Evolutionary conservation across 2,113 vertebrate genomes (phyloP), one percentile per base, ranked within the genome.

Genomic region (Phalacrocorax brasilianus): DNA sequence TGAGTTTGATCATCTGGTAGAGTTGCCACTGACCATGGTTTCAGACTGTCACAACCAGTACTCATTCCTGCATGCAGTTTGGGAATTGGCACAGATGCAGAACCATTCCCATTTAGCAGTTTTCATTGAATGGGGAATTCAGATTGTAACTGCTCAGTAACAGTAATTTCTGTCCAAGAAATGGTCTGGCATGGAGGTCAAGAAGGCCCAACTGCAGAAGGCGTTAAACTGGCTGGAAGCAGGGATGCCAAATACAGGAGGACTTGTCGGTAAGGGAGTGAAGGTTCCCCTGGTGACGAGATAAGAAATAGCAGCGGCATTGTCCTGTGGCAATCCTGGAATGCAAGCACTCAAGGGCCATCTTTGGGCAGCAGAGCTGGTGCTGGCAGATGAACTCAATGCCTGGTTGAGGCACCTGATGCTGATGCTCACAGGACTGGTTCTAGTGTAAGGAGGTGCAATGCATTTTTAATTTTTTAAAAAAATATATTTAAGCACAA

Each of bases 301-400:
- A 50, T 28, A 65, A 72, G 21, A 35, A 74, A 35, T 18, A 66
- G 9, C 26, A 0, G 0, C 8, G 50, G 32, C 21, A 32, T 35
- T 74, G 50, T 26, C 22, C 44, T 45, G 27, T 44, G 35, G 26
- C 9, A 59, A 23, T 59, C 38, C 21, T 38, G 35, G 44, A 74
- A 66, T 12, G 21, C 8, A 26, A 32, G 17, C 0, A 3, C 30
- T 50, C 14, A 38, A 47, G 33, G 38, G 55, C 9, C 16, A 16
- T 14, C 40, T 49, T 56, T 33, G 16, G n/a, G 58, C 42, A 21
- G 28, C 52, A 68, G 23, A 33, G 9, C 7, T 42, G 42, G 61
- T 0, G 0, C 42, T 40, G n/a, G 16, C 24, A 30, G 42, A 79
- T 28, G 24, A 72, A n/a, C n/a, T n/a, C 28, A 40, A n/a, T 0